Evolutionary conservation across 1,140 invertebrate species (phyloP).

Genomic region (Scaptomyza graminum): DNA sequence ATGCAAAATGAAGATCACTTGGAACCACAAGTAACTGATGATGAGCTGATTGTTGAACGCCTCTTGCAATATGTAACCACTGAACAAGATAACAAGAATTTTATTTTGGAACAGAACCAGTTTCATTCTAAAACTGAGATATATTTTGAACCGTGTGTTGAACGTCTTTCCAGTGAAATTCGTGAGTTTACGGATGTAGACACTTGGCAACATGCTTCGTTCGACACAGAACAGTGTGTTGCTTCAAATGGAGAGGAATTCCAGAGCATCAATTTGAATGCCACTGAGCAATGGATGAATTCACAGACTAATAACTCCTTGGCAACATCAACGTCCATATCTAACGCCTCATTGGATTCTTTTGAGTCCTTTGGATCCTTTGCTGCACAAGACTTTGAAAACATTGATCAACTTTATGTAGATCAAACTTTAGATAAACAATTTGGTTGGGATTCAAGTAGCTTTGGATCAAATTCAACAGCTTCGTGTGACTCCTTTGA

Average conservation of each 20-base stretch:
- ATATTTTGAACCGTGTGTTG: not conserved
- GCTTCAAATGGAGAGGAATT: not conserved
- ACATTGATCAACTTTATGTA: not conserved
- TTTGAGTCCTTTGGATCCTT: conserved; percentile 22
- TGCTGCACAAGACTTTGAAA: not conserved
- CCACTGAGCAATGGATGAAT: not conserved
- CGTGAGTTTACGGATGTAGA: not conserved
- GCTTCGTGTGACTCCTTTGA: conserved; percentile 39
- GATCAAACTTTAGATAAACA: conserved; percentile 7
- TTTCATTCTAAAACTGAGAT: not conserved
- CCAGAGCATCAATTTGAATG: not conserved
- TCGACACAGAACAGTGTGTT: conserved; percentile 4
- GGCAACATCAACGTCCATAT: conserved; percentile 17
- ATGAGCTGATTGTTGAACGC: conserved; percentile 61
- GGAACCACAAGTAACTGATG: conserved; percentile 10
- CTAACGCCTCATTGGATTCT: conserved; percentile 35
- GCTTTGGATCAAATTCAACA: conserved; percentile 25
- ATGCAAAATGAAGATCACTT: not conserved
- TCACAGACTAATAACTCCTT: conserved; percentile 24
- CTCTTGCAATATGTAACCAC: conserved; percentile 49
- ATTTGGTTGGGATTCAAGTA: conserved; percentile 45
- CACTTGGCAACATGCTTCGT: not conserved
- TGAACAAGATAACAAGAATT: not conserved
- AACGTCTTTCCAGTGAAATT: not conserved
- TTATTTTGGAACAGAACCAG: not conserved